These are phyloP conservation scores for Dryadula phaetusa DNA, from an alignment of 2,888 invertebrate species.

Conservation along the genomic window DNA sequence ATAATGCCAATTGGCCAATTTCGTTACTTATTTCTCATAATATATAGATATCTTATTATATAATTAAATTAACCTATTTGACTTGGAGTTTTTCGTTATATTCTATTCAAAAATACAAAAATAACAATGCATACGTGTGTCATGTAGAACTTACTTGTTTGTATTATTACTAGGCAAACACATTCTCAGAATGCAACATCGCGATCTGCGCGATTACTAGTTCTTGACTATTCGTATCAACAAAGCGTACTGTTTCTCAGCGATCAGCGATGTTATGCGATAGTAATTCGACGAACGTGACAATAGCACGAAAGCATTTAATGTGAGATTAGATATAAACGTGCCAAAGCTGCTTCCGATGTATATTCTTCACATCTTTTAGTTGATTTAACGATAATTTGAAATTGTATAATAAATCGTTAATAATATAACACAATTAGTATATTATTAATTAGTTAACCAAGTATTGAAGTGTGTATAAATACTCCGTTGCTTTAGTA, in stretches of 20 bases:
- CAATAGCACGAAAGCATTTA: constrained; percentile 59
- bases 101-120: too few species aligned
- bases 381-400: constrained; percentile 1
- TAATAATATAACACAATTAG: too few species aligned
- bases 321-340: constrained; percentile 67
- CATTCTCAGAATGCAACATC: constrained; percentile 36
- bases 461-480: not conserved
- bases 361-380: constrained; percentile 2
- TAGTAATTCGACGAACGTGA: constrained; percentile 69
- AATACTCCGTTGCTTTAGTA: not conserved
- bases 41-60: too few species aligned
- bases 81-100: too few species aligned
- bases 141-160: not conserved
- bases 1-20: too few species aligned
- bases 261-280: constrained; percentile 49
- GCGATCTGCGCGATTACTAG: constrained; percentile 31
- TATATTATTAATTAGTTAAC: not conserved
- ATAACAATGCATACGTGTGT: not conserved
- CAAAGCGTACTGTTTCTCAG: constrained; percentile 54
- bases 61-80: too few species aligned
- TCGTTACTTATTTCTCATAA: too few species aligned
- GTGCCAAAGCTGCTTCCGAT: constrained; percentile 52
- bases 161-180: not conserved
- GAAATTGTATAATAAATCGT: constrained; percentile 13
- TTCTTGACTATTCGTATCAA: constrained; percentile 47